These are phyloP conservation scores for Tipula vernalis DNA, from an alignment of 2,888 invertebrate genomes.

Conservation along the genomic window DNA sequence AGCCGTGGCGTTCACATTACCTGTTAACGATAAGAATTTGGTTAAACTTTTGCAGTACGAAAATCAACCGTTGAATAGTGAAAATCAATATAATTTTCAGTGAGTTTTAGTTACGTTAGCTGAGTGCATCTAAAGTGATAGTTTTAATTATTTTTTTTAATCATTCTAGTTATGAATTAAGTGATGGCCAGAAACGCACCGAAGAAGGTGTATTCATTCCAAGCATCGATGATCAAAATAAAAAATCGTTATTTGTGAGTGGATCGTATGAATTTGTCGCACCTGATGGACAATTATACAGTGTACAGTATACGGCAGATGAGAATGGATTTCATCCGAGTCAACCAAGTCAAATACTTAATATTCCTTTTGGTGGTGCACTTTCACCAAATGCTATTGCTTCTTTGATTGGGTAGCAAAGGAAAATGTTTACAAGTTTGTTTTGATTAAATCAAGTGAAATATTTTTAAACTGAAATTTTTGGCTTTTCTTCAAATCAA, in stretches of 20 bases:
- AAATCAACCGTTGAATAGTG: neutral
- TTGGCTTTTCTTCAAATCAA: too few relatives aligned
- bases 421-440: too few relatives aligned
- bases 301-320: neutral
- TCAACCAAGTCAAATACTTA: neutral
- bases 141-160: neutral
- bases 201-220: neutral
- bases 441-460: too few relatives aligned
- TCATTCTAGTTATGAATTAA: neutral
- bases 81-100: neutral
- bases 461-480: too few relatives aligned
- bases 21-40: neutral
- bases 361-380: neutral
- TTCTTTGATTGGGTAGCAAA: neutral
- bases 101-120: neutral
- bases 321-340: neutral
- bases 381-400: neutral
- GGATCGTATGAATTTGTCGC: neutral
- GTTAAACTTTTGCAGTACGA: neutral
- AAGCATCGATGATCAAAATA: neutral
- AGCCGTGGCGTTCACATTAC: neutral
- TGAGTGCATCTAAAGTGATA: neutral
- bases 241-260: neutral
- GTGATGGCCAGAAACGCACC: neutral
- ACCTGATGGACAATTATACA: neutral